phyloP scores from a whole-genome alignment of 2,113 vertebrate species.

The Triplophysa rosa region DNA sequence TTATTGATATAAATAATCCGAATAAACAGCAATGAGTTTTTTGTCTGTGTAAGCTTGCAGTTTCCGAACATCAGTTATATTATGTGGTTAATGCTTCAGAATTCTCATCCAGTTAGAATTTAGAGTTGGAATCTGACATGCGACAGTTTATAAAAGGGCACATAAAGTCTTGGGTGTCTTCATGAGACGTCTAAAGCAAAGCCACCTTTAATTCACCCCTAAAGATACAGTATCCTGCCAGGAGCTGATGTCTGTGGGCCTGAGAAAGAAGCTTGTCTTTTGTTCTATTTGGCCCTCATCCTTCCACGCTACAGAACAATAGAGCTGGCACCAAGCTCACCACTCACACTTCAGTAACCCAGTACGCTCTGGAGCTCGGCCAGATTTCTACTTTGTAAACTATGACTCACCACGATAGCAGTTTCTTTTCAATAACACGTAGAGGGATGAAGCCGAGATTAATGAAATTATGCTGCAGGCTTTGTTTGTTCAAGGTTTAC shows the following conservation, averaged over 20 bases:
- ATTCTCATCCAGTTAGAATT: no score
- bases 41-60: no score
- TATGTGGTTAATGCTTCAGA: no score
- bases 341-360: slow-evolving; percentile 41
- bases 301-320: slow-evolving; percentile 38
- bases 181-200: slow-evolving; percentile 4
- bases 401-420: slow-evolving; percentile 29
- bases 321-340: slow-evolving; percentile 7
- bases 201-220: slow-evolving; percentile 34
- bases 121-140: no score
- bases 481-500: background rate
- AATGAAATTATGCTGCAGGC: background rate
- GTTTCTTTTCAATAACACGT: slow-evolving; percentile 42
- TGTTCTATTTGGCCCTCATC: slow-evolving; percentile 42
- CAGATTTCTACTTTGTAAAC: slow-evolving; percentile 29
- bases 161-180: no score
- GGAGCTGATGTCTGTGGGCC: slow-evolving; percentile 36
- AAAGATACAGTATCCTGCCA: slow-evolving; percentile 34
- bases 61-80: no score
- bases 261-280: slow-evolving; percentile 35
- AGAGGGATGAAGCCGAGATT: slow-evolving; percentile 14
- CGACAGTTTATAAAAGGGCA: no score
- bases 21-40: no score
- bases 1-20: no score
- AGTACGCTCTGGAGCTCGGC: slow-evolving; percentile 8